A percentile compares a stretch with the other conserved stretches of the same genome.
Conservation (phyloP, 2,797 vertebrate genomes). For the Xenops minutus region DNA sequence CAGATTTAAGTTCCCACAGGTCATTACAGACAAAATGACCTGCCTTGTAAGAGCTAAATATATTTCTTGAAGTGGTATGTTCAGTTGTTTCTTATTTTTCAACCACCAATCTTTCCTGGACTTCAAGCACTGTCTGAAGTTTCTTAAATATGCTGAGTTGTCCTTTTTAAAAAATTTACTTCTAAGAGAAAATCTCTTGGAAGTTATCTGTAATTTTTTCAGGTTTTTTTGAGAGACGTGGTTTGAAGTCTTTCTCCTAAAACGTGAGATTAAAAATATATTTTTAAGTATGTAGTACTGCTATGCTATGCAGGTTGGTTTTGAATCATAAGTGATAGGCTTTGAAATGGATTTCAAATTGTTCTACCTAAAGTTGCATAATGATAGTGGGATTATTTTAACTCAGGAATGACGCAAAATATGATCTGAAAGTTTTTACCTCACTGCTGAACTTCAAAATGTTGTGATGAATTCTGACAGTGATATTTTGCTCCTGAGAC, state of each 20-base stretch:
- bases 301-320: neutral
- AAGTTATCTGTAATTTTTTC: neutral
- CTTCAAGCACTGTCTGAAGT: neutral
- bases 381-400: neutral
- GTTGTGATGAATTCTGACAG: constrained; percentile 9
- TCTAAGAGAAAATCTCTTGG: neutral
- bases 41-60: neutral
- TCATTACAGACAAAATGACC: neutral
- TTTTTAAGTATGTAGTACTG: neutral
- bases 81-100: neutral
- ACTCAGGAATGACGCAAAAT: neutral
- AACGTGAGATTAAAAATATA: neutral
- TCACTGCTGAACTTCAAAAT: neutral
- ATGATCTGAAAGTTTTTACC: constrained; percentile 3
- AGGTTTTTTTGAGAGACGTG: neutral
- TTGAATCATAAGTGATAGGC: neutral
- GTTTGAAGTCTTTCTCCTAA: neutral
- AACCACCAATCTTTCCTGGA: neutral
- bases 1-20: neutral
- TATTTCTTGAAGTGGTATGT: neutral
- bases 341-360: neutral
- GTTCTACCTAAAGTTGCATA: neutral
- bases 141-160: neutral
- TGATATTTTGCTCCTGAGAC: constrained; percentile 69
- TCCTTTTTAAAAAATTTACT: neutral